phyloP scores from a whole-genome alignment of 2,888 invertebrate species.

The Drosophila mettleri region DNA sequence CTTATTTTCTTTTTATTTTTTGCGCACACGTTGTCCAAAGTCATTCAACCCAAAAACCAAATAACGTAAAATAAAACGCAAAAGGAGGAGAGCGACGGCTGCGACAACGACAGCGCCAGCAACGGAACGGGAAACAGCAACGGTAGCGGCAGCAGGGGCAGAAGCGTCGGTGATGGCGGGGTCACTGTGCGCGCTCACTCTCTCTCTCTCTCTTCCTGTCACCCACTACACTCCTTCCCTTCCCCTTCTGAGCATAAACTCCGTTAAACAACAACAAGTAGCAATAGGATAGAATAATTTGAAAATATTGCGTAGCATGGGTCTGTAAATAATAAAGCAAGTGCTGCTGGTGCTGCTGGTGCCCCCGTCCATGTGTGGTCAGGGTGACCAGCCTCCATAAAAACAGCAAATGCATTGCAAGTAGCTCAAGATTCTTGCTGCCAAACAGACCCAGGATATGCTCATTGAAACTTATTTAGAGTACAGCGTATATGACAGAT shows the following conservation, averaged over 20 bases:
- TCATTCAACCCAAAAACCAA: constrained; percentile 76
- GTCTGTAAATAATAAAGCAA: constrained; percentile 24
- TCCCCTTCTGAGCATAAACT: constrained; percentile 15
- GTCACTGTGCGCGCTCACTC: constrained; percentile 62
- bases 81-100: constrained; percentile 29
- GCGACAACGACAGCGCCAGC: constrained; percentile 16
- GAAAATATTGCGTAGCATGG: constrained; percentile 55
- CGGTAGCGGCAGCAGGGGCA: constrained; percentile 8
- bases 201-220: constrained; percentile 24
- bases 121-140: constrained; percentile 36
- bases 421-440: constrained; percentile 18
- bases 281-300: constrained; percentile 43
- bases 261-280: constrained; percentile 36
- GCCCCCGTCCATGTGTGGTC: too few relatives aligned
- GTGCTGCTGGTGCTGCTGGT: constrained; percentile 14
- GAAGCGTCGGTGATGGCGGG: constrained; percentile 46
- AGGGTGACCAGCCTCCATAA: constrained; percentile 21
- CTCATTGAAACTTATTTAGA: constrained; percentile 52
- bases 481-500: constrained; percentile 20
- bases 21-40: constrained; percentile 73
- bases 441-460: constrained; percentile 53
- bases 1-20: constrained; percentile 47
- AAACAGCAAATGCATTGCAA: constrained; percentile 13
- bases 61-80: constrained; percentile 74
- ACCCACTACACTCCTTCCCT: constrained; percentile 4